phyloP scores from a whole-genome alignment of 2,113 vertebrate species.

The Chrysemys picta region DNA sequence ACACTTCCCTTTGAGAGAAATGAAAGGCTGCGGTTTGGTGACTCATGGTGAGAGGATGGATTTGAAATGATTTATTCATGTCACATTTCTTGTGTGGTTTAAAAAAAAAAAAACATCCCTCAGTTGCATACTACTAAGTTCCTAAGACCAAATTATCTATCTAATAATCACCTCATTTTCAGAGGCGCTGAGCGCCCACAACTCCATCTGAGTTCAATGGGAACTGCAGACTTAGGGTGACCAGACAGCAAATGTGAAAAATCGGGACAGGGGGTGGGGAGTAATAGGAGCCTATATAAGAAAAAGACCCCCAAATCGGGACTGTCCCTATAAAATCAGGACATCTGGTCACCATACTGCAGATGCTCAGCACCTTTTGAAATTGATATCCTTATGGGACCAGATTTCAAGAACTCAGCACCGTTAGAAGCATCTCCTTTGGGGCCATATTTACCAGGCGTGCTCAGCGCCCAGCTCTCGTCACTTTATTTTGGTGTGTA shows the following conservation, averaged over 20 bases:
- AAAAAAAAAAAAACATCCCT: neutral
- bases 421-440: neutral
- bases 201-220: neutral
- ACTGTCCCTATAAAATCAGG: too few relatives aligned
- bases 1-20: neutral
- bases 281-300: too few relatives aligned
- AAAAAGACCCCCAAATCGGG: too few relatives aligned
- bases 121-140: neutral
- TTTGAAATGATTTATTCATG: constrained; percentile 53
- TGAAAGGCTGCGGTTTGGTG: constrained; percentile 24
- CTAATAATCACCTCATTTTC: neutral
- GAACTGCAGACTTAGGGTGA: neutral
- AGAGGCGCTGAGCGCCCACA: neutral
- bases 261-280: too few relatives aligned
- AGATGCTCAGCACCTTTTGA: neutral
- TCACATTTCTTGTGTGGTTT: constrained; percentile 49
- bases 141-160: constrained; percentile 8
- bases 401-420: neutral
- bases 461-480: neutral
- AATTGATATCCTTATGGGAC: neutral
- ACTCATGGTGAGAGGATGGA: constrained; percentile 12
- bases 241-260: too few relatives aligned
- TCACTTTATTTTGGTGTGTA: neutral
- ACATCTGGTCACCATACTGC: neutral
- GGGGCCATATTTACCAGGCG: neutral